A percentile compares a stretch with the other conserved stretches of the same genome.
phyloP scores from a whole-genome alignment of 2,113 vertebrate genomes.

The Emydura subglobosa region DNA sequence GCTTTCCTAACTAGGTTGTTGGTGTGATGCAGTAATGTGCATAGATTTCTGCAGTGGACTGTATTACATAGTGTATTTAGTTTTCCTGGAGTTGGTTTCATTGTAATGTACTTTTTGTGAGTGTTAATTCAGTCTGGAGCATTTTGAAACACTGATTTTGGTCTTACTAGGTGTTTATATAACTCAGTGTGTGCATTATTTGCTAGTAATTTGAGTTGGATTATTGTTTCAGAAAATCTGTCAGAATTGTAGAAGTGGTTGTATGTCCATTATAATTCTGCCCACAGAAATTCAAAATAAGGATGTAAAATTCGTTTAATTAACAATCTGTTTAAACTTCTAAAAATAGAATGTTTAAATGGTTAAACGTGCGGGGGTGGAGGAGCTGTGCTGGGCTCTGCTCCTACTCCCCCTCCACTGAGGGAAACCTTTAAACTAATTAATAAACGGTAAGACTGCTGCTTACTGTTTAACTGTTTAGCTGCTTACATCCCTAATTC shows the following conservation, averaged over 20 bases:
- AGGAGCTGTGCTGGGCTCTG: too few relatives aligned
- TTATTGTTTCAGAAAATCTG: constrained; percentile 33
- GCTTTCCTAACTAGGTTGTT: constrained; percentile 75
- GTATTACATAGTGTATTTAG: neutral
- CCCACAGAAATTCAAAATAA: neutral
- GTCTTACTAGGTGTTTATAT: neutral
- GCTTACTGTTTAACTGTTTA: too few relatives aligned
- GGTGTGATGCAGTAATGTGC: constrained; percentile 42
- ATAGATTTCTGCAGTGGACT: neutral
- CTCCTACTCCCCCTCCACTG: too few relatives aligned
- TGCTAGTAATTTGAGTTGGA: constrained; percentile 12
- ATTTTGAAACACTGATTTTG: constrained; percentile 1
- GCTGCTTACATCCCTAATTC: neutral
- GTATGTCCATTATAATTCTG: neutral
- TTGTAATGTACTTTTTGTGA: neutral
- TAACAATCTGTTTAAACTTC: too few relatives aligned
- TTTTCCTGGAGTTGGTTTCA: constrained; percentile 26
- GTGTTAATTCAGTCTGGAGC: constrained; percentile 6
- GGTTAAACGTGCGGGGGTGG: too few relatives aligned
- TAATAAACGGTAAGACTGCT: too few relatives aligned
- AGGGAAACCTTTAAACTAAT: too few relatives aligned
- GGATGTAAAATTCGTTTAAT: neutral
- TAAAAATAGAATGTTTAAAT: too few relatives aligned
- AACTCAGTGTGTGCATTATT: neutral
- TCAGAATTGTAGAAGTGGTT: neutral